Percentiles rank a stretch among this genome's conserved stretches.
These are phyloP conservation scores for Ageneiosus marmoratus DNA, from an alignment of 2,113 vertebrate genomes.

Conservation along the genomic window DNA sequence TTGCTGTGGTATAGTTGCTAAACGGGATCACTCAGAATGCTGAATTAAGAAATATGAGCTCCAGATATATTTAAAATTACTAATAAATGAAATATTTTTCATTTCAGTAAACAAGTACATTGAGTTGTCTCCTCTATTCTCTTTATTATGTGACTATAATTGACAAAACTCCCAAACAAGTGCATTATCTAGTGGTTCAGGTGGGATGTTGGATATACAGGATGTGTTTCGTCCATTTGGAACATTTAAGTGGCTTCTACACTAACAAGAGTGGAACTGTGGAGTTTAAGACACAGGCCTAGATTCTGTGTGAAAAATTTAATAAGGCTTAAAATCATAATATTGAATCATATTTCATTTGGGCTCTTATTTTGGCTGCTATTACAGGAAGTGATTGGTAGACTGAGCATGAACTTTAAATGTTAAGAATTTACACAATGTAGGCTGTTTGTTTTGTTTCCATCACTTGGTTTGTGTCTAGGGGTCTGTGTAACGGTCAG, in stretches of 20 bases:
- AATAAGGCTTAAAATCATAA: background rate
- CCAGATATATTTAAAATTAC: no score
- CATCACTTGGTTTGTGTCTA: constrained; percentile 5
- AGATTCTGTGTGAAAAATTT: background rate
- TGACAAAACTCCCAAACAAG: no score
- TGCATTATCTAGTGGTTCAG: no score
- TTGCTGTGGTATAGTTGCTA: background rate
- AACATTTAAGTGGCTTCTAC: no score
- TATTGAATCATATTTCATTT: background rate
- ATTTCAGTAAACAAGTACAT: no score
- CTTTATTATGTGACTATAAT: no score
- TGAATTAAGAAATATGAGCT: no score
- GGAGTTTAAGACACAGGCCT: background rate
- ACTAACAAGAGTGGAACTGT: background rate
- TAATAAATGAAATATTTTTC: no score
- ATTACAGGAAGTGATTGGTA: background rate
- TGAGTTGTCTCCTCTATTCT: no score
- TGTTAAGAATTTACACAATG: background rate
- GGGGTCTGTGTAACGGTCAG: constrained; percentile 13
- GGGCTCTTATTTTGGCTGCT: background rate
- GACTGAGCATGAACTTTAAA: background rate
- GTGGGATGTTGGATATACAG: no score
- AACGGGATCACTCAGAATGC: background rate
- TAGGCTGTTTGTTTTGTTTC: background rate
- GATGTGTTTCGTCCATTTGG: no score